Evolutionary conservation across 2,888 invertebrate genomes (phyloP), one percentile per base, ranked within the genome.

Genomic region (Molorchus minor): DNA sequence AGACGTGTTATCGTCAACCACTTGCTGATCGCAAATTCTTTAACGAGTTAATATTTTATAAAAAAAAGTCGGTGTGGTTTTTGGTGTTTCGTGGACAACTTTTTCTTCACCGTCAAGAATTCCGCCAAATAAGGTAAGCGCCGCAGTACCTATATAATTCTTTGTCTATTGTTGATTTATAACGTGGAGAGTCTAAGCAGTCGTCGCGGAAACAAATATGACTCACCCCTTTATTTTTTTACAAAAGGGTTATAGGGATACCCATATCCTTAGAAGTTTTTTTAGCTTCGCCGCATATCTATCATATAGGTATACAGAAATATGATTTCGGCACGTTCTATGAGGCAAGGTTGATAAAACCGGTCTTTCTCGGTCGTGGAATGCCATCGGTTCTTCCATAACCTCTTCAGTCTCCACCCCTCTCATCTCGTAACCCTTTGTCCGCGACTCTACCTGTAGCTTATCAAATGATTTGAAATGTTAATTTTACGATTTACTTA

Each of bases 11-110:
- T 2, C 20, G 33, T 10, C 72, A 75, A 75, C 75, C 73, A 75
- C 74, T 75, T 75, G 75, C 74, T 72, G 75, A 73, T 72, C 73
- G 15, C 20, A 70, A 12, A 13, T 47, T 47, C 5, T 45, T 15
- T 47, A 36, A 38, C 29, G 40, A 21, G 47, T n/a, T n/a, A n/a
- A n/a, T n/a, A n/a, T n/a, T n/a, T n/a, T n/a, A n/a, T n/a, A 16
- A 12, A 40, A 51, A 51, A 25, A 38, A 7, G 12, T 44, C 17
- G 10, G 3, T n/a, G 38, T 12, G 21, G 25, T 51, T 51, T 40
- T 36, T n/a, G 29, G 49, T 49, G 38, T 19, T 16, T 36, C 29
- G 10, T n/a, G n/a, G n/a, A 1, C 8, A 19, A 21, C 19, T 36
- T 47, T 47, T 47, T 35, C 17, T 47, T 20, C 20, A 1, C 8